A percentile compares a stretch with the other conserved stretches of the same genome.
These are phyloP conservation scores for Microcebus griseorufus DNA, from an alignment of 2,113 vertebrate species.

Conservation along the genomic window DNA sequence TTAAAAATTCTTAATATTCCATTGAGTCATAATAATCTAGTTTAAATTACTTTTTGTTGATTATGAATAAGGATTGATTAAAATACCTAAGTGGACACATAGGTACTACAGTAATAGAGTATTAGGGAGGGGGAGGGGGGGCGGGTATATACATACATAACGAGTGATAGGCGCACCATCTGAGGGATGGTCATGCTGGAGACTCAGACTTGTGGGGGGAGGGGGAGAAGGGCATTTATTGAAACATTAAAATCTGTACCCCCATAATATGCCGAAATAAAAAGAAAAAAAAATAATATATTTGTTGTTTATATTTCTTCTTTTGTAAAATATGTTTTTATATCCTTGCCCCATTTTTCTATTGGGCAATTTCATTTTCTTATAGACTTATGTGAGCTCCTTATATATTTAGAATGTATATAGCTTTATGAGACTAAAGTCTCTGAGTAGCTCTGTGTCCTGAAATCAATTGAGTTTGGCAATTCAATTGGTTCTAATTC, in stretches of 20 bases:
- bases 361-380: not conserved
- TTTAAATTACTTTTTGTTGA: slow-evolving; percentile 27
- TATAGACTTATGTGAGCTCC: not conserved
- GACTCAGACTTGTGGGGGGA: too few relatives aligned
- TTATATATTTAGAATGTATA: not conserved
- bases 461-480: not conserved
- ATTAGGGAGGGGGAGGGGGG: too few relatives aligned
- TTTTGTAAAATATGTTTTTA: not conserved
- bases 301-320: not conserved
- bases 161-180: too few relatives aligned
- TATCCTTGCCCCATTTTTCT: not conserved
- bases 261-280: too few relatives aligned
- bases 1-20: not conserved
- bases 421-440: not conserved
- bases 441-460: not conserved
- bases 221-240: too few relatives aligned
- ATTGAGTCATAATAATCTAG: not conserved
- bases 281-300: not conserved
- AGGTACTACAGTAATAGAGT: too few relatives aligned
- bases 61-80: not conserved
- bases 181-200: too few relatives aligned
- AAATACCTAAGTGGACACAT: not conserved
- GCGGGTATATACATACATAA: too few relatives aligned
- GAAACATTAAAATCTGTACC: too few relatives aligned
- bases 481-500: not conserved